These are phyloP conservation scores for Theristicus caerulescens DNA, from an alignment of 2,113 vertebrate species.

Conservation along the genomic window DNA sequence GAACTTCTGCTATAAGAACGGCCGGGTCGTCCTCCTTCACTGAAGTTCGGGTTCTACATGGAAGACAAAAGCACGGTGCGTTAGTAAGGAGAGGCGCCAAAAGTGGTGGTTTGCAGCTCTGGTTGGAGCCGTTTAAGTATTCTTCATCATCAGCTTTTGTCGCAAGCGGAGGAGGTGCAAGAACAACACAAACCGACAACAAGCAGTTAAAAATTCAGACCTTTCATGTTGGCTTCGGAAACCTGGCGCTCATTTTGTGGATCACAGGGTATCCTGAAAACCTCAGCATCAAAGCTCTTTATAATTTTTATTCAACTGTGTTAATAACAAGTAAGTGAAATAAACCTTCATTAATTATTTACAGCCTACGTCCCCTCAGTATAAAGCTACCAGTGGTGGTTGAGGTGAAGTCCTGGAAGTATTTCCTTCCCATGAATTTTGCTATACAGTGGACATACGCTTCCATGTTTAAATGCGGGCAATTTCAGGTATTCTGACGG, in stretches of 20 bases:
- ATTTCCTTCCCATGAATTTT: not conserved
- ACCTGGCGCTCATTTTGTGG: not conserved
- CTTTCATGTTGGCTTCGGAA: not conserved
- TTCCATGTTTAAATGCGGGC: not conserved
- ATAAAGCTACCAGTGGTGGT: not conserved
- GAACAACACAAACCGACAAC: not conserved
- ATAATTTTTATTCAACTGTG: not conserved
- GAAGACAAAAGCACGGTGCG: not conserved
- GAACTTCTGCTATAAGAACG: constrained; percentile 89
- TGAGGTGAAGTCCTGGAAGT: not conserved
- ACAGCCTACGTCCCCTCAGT: not conserved
- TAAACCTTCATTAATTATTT: not conserved
- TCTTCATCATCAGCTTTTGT: not conserved
- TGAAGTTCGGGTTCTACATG: constrained; percentile 80
- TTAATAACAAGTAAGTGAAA: not conserved
- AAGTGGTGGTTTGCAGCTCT: not conserved
- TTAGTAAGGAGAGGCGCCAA: not conserved
- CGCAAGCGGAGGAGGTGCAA: not conserved
- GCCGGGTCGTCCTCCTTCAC: constrained; percentile 92
- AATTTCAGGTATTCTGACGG: not conserved
- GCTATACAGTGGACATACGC: not conserved
- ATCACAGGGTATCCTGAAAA: not conserved
- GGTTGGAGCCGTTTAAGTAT: fast-evolving
- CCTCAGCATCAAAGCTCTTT: not conserved
- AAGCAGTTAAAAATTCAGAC: not conserved